Base-by-base conservation (phyloP, 2,888 invertebrate species). In the Dioctria linearis region DNA sequence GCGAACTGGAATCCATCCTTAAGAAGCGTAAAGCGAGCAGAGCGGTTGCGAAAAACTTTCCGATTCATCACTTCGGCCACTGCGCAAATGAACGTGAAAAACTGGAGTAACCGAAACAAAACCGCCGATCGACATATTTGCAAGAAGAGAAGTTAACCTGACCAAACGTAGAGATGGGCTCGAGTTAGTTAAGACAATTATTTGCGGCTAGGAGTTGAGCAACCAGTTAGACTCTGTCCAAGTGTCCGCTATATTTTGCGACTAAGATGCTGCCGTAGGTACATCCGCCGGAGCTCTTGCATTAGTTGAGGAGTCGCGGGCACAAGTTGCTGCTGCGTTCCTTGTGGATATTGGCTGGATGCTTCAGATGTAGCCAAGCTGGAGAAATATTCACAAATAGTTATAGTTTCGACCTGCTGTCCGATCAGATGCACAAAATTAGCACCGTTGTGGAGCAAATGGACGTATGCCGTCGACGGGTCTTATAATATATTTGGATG, bases 1-100 rank as follows among this genome's bases (percentile, higher is more conserved):
- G 76, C 76, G 76, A 76, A 76, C 76, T 76, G 76, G 63, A 61
- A 76, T 76, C 76, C 76, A 63, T 76, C 76, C 76, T 76, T 76
- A 76, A 75, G 25, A 25, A 63, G 73, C 63, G 63, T 63, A 76
- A 63, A 61, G 49, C 49, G 63, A 43, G 76, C 37, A 63, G 46
- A 61, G 46, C 11, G 37, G 51, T 76, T 76, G 39, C 76, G 63
- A 63, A 61, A 76, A 76, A 76, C 76, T 76, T 76, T 76, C 76
- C 76, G 76, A 76, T 76, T 61, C 76, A 76, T 76, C 76, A 63
- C 76, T 76, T 75, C 46, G 46, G 6, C 63, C 49, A 59, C 49
- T 46, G 59, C 42, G 42, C 25, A 75, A 43, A 73, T 73, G 43
- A 66, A 66, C 61, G 63, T 42, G 61, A 76, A 76, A 73, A 76